phyloP scores from a whole-genome alignment of 2,113 vertebrate species.

The Eurypyga helias region DNA sequence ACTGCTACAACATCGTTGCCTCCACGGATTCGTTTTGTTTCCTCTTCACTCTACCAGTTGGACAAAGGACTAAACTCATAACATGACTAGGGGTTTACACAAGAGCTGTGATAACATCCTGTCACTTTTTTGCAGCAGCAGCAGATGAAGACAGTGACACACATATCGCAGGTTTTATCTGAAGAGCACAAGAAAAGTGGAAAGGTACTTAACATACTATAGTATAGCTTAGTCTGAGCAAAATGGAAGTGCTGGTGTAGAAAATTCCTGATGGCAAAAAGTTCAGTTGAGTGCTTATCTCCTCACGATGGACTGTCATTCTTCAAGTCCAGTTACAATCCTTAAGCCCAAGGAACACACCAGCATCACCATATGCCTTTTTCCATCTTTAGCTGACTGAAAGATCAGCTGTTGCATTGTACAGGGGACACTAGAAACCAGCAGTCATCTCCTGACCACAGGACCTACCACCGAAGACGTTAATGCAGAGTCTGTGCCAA shows the following conservation, averaged over 20 bases:
- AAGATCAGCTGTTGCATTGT: background rate
- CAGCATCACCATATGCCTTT: background rate
- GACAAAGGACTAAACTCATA: background rate
- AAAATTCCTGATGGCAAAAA: background rate
- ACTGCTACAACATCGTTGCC: background rate
- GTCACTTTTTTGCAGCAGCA: background rate
- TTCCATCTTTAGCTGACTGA: background rate
- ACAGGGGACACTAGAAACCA: background rate
- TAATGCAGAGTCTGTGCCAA: background rate
- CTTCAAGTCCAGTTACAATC: background rate
- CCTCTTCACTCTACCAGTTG: background rate
- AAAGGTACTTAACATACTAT: background rate
- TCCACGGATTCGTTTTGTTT: background rate
- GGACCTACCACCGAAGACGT: accelerated
- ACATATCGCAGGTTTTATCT: background rate
- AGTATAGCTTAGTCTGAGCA: background rate
- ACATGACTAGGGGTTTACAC: background rate
- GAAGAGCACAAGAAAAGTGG: background rate
- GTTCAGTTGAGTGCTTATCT: background rate
- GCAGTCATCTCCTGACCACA: background rate
- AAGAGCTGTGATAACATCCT: background rate
- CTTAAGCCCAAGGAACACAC: background rate
- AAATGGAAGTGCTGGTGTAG: background rate
- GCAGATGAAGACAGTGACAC: background rate
- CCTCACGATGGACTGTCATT: background rate